Evolutionary conservation across 2,113 vertebrate species (phyloP).

Genomic region (Sinosuthora webbiana): DNA sequence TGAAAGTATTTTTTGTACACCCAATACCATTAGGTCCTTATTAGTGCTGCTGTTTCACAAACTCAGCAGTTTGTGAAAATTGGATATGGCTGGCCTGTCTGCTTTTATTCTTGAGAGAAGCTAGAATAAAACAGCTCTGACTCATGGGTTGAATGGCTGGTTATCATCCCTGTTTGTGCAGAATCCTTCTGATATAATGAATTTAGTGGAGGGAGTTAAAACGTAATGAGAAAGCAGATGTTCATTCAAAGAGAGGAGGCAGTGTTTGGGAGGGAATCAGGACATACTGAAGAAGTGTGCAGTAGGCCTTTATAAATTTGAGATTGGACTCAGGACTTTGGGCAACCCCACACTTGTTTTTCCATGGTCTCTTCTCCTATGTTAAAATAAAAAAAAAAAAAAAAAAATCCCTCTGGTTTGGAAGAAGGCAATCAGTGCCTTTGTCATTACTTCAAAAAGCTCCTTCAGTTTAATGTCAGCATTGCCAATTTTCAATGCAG

Average conservation of each 20-base stretch:
- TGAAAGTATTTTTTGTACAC: not conserved
- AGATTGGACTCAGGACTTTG: not conserved
- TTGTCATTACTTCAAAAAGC: conserved; percentile 69
- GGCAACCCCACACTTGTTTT: not conserved
- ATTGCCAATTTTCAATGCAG: conserved; percentile 64
- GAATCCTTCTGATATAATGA: not conserved
- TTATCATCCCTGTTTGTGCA: not conserved
- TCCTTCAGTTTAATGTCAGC: conserved; percentile 61
- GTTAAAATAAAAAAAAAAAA: not conserved
- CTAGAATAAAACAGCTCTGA: conserved; percentile 22
- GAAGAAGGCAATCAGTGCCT: conserved; percentile 69
- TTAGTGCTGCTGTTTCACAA: conserved; percentile 31
- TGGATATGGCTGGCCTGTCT: not conserved
- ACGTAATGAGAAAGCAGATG: not conserved
- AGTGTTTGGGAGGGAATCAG: not conserved
- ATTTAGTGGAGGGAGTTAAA: not conserved
- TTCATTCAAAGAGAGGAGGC: not conserved
- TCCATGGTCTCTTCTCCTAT: not conserved
- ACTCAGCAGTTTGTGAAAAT: conserved; percentile 65
- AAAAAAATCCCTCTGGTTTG: not conserved
- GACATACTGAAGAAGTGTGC: not conserved
- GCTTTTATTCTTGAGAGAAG: conserved; percentile 20
- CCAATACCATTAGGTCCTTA: conserved; percentile 23
- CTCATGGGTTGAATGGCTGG: not conserved
- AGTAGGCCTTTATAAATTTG: not conserved